Percentiles rank a stretch among this genome's conserved stretches.
phyloP scores from a whole-genome alignment of 2,797 vertebrate species.

The Sebastes taczanowskii region DNA sequence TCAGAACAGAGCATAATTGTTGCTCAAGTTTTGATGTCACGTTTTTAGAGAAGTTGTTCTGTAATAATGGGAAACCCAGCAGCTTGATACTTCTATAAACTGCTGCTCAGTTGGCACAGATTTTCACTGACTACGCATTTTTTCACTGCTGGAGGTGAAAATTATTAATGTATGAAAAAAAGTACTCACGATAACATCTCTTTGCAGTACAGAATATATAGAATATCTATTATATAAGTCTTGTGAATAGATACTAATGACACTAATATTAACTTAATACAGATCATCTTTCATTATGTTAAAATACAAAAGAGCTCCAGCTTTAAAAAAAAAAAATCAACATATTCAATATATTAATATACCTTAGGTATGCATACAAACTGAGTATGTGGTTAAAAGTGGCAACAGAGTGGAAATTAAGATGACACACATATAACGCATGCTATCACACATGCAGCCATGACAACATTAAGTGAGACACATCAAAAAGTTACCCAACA shows the following conservation, averaged over 20 bases:
- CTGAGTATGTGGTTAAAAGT: background rate
- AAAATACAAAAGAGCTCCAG: too few species aligned
- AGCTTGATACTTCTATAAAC: background rate
- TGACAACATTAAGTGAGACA: background rate
- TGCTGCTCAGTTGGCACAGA: background rate
- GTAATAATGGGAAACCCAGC: constrained; percentile 10
- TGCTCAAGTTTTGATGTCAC: background rate
- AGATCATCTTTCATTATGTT: background rate
- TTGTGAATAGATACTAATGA: background rate
- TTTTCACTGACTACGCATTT: background rate
- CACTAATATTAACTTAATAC: background rate
- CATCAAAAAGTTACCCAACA: background rate
- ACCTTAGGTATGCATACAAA: background rate
- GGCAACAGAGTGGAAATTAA: background rate
- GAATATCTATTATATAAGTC: background rate
- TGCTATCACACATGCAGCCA: background rate
- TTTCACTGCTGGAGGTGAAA: background rate
- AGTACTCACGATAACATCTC: background rate
- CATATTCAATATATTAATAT: background rate
- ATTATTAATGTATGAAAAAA: background rate
- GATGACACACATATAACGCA: background rate
- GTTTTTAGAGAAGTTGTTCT: constrained; percentile 9
- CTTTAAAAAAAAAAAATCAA: background rate
- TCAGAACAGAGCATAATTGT: background rate
- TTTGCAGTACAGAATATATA: background rate